These are phyloP conservation scores for Xestoiulus laeticollis DNA, from an alignment of 2,888 invertebrate species.

Conservation along the genomic window DNA sequence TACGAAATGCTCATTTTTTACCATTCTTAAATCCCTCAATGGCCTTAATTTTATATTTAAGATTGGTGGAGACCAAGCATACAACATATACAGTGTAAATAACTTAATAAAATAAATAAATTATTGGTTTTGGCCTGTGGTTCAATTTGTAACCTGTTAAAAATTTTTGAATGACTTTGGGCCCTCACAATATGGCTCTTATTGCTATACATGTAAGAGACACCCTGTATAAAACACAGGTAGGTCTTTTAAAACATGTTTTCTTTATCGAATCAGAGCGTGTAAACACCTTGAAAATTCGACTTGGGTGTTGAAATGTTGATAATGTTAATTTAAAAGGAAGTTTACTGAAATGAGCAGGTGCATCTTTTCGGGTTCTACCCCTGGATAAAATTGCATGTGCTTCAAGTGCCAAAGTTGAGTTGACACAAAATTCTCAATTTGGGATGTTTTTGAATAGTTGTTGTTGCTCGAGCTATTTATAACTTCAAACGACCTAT, in stretches of 20 bases:
- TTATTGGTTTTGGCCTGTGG: too few relatives aligned
- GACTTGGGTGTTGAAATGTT: not conserved
- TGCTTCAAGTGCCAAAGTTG: not conserved
- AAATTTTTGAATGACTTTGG: too few relatives aligned
- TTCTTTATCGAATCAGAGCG: not conserved
- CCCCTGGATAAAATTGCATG: not conserved
- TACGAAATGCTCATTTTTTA: too few relatives aligned
- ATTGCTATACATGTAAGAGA: not conserved
- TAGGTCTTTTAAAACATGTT: not conserved
- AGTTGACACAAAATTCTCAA: constrained; percentile 26
- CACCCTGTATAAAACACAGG: not conserved
- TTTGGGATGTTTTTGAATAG: constrained; percentile 18
- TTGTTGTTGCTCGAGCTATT: constrained; percentile 3
- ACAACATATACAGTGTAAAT: too few relatives aligned
- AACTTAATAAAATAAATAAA: too few relatives aligned
- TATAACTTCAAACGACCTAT: constrained; percentile 18
- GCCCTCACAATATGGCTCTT: not conserved
- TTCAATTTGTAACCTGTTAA: too few relatives aligned
- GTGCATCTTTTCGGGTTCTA: not conserved
- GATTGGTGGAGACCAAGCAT: too few relatives aligned
- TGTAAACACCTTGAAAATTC: not conserved
- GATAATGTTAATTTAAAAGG: not conserved
- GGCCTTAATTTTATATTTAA: too few relatives aligned
- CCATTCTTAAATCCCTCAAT: too few relatives aligned
- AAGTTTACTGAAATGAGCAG: not conserved